Conservation (phyloP, 2,797 vertebrate species). For the Dendrocincla tyrannina region DNA sequence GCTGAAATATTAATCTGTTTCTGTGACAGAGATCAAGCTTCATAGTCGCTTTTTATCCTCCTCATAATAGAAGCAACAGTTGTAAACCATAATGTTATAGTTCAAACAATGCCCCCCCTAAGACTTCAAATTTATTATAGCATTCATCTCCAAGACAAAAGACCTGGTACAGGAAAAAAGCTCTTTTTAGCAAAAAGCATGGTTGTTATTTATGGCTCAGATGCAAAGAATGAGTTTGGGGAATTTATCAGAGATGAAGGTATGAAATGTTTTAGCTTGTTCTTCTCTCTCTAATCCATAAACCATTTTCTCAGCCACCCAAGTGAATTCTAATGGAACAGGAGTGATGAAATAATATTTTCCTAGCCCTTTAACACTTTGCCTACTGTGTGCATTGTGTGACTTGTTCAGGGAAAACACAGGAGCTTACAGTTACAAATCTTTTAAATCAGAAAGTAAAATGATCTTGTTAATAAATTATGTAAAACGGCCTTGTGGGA, state of each 20-base stretch:
- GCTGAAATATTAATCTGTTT: conserved; percentile 83
- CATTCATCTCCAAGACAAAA: conserved; percentile 87
- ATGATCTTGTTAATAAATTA: conserved; percentile 64
- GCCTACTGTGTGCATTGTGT: conserved; percentile 76
- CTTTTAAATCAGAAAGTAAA: conserved; percentile 67
- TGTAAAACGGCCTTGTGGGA: conserved; percentile 60
- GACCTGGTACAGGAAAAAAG: conserved; percentile 85
- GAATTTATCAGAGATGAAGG: conserved; percentile 89
- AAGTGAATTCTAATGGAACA: conserved; percentile 91
- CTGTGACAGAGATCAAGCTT: conserved; percentile 82
- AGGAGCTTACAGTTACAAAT: conserved; percentile 66
- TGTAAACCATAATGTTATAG: conserved; percentile 87
- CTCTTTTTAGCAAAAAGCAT: conserved; percentile 84
- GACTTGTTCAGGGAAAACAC: conserved; percentile 66
- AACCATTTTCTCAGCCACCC: conserved; percentile 88
- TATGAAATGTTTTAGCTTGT: conserved; percentile 88
- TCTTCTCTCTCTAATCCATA: conserved; percentile 88
- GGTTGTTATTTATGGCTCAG: conserved; percentile 87
- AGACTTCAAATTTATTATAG: conserved; percentile 86
- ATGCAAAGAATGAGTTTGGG: conserved; percentile 87
- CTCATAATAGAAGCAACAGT: conserved; percentile 85
- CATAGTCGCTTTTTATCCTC: conserved; percentile 78
- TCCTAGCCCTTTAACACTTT: conserved; percentile 84
- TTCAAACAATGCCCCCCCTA: conserved; percentile 84
- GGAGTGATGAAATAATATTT: conserved; percentile 88